Evolutionary conservation across 2,888 invertebrate species (phyloP).

Genomic region (Mythimna vitellina): DNA sequence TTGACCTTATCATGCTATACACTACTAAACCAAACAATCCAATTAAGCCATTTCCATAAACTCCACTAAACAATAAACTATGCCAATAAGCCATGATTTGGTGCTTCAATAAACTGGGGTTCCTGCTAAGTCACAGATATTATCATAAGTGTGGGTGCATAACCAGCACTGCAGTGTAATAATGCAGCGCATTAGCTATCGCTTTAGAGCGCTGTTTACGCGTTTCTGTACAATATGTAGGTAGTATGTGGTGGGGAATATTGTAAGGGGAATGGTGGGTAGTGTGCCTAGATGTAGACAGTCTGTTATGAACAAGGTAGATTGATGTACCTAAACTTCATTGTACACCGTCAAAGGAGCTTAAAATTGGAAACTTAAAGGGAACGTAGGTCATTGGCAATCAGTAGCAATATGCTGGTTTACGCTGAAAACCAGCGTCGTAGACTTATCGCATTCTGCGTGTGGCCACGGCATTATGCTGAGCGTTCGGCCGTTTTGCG

Average conservation of each 20-base stretch:
- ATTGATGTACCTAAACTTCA: too few relatives aligned
- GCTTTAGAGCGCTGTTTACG: conserved; percentile 57
- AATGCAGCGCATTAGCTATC: conserved; percentile 57
- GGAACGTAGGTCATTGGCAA: too few relatives aligned
- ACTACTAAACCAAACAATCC: conserved; percentile 8
- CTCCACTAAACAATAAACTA: conserved; percentile 30
- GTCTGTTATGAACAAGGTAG: too few relatives aligned
- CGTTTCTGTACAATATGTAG: conserved; percentile 31
- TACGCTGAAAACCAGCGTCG: too few relatives aligned
- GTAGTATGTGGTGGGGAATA: conserved; percentile 12
- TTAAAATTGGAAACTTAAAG: too few relatives aligned
- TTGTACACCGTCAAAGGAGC: too few relatives aligned
- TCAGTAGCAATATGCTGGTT: too few relatives aligned
- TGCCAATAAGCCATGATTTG: conserved; percentile 50
- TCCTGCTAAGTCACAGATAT: conserved; percentile 50
- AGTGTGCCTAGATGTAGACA: not conserved
- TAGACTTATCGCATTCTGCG: too few relatives aligned
- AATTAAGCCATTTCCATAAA: conserved; percentile 35
- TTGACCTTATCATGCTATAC: conserved; percentile 5
- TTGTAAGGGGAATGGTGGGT: not conserved
- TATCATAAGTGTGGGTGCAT: conserved; percentile 54
- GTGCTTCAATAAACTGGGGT: conserved; percentile 38
- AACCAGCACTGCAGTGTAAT: conserved; percentile 55
- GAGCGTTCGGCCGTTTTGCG: too few relatives aligned
- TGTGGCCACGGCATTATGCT: too few relatives aligned